Evolutionary conservation across 2,797 vertebrate species (phyloP).

Genomic region (Esox masquinongy): DNA sequence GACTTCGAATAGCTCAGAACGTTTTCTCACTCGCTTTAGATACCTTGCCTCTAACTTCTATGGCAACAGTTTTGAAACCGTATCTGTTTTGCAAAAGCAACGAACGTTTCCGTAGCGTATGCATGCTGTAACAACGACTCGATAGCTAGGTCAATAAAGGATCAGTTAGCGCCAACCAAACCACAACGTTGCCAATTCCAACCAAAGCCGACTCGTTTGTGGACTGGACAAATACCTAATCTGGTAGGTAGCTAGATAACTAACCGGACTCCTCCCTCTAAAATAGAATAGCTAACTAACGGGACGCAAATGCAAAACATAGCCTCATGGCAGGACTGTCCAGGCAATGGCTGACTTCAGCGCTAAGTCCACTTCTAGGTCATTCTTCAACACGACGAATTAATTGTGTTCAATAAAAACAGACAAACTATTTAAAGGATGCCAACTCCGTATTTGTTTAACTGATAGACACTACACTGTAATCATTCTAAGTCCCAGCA

Average conservation of each 20-base stretch:
- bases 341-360: not conserved
- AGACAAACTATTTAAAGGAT: constrained; percentile 10
- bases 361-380: not conserved
- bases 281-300: not conserved
- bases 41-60: not conserved
- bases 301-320: not conserved
- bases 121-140: not conserved
- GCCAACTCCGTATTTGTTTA: constrained; percentile 56
- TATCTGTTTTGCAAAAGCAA: not conserved
- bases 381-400: constrained; percentile 7
- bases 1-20: not conserved
- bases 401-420: constrained; percentile 10
- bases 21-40: not conserved
- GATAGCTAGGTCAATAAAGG: not conserved
- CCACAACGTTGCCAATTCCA: not conserved
- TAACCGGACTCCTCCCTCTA: not conserved
- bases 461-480: constrained; percentile 14
- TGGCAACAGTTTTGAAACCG: not conserved
- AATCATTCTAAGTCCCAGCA: constrained; percentile 17
- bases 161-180: not conserved
- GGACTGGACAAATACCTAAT: not conserved
- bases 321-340: not conserved
- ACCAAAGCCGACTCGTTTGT: not conserved
- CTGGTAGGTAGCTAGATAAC: not conserved
- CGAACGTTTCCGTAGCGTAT: not conserved